These are phyloP conservation scores for Drosophila algonquin DNA, from an alignment of 2,888 invertebrate species.

Conservation along the genomic window DNA sequence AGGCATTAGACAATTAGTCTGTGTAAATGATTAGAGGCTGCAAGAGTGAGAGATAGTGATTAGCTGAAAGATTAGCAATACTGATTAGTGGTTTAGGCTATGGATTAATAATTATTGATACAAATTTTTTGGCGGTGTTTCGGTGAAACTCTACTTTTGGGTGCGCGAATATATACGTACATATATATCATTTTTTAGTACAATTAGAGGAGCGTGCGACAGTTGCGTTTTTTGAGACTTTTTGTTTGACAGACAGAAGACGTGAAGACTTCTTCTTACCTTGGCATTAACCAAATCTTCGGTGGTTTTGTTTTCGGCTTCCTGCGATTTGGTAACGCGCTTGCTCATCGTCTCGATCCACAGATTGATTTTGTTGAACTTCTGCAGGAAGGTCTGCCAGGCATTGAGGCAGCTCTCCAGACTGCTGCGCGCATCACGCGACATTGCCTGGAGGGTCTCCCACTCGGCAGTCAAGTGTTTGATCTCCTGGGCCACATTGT, in stretches of 20 bases:
- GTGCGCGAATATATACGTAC: conserved; percentile 28
- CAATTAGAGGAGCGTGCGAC: conserved; percentile 1
- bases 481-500: conserved; percentile 91
- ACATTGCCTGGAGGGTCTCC: conserved; percentile 91
- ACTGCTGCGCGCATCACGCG: conserved; percentile 90
- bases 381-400: conserved; percentile 92
- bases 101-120: conserved; percentile 34
- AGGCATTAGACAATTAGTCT: conserved; percentile 59
- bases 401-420: conserved; percentile 90
- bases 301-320: conserved; percentile 90
- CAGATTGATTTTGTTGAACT: conserved; percentile 89
- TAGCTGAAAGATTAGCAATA: conserved; percentile 69
- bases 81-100: conserved; percentile 63
- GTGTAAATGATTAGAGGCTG: conserved; percentile 55
- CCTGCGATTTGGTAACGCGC: conserved; percentile 87
- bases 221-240: conserved; percentile 47
- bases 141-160: conserved; percentile 42
- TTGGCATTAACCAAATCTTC: conserved; percentile 91
- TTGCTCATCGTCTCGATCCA: conserved; percentile 90
- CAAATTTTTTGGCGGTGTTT: conserved; percentile 19
- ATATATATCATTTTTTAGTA: conserved; percentile 34
- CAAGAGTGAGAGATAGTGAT: conserved; percentile 54
- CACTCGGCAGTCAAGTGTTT: conserved; percentile 92
- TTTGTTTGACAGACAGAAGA: conserved; percentile 45
- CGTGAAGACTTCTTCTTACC: conserved; percentile 84